Evolutionary conservation across 2,888 invertebrate species (phyloP).

Genomic region (Altica lythri): DNA sequence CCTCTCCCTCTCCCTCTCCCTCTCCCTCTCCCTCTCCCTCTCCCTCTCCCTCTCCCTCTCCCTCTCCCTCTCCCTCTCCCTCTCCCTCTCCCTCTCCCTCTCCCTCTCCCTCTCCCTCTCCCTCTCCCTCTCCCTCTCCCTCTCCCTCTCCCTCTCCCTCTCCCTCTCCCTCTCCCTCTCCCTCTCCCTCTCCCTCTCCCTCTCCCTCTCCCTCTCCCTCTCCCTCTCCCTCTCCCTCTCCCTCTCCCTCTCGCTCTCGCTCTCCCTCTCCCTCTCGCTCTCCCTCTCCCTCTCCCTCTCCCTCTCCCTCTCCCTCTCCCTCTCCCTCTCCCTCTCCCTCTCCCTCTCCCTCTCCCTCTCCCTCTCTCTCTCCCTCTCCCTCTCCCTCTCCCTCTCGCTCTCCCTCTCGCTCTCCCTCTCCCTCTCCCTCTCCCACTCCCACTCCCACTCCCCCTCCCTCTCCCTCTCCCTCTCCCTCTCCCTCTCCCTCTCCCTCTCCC

Average conservation of each 20-base stretch:
- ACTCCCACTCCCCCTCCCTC: no score
- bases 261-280: slow-evolving; percentile 21
- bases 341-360: slow-evolving; percentile 4
- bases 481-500: no score
- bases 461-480: no score
- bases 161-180: slow-evolving; percentile 25
- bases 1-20: slow-evolving; percentile 26
- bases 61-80: slow-evolving; percentile 26
- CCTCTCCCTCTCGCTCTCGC: slow-evolving; percentile 23
- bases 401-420: no score
- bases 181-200: slow-evolving; percentile 25
- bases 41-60: slow-evolving; percentile 25
- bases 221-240: slow-evolving; percentile 24
- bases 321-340: slow-evolving; percentile 21
- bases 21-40: slow-evolving; percentile 26
- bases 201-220: slow-evolving; percentile 25
- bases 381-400: no score
- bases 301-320: slow-evolving; percentile 22
- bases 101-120: slow-evolving; percentile 25
- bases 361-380: no score
- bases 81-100: slow-evolving; percentile 26
- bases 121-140: slow-evolving; percentile 26
- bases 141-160: slow-evolving; percentile 26
- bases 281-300: slow-evolving; percentile 18
- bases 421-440: no score